Conservation (phyloP, 2,797 vertebrate species). For the Amazonetta brasiliensis region DNA sequence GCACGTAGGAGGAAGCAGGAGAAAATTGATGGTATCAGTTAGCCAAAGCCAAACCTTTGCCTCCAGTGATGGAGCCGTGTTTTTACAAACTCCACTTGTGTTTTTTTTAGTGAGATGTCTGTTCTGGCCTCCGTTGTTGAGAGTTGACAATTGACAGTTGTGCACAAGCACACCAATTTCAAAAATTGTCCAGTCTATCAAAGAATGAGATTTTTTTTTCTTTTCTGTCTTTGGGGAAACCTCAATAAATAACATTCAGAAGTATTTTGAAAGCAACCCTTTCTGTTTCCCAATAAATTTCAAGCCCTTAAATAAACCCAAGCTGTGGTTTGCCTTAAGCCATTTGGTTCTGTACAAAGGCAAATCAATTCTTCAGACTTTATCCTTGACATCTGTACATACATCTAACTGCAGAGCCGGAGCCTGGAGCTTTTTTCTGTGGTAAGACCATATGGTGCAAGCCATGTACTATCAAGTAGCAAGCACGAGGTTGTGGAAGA, state of each 20-base stretch:
- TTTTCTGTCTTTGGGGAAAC: neutral
- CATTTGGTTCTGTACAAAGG: neutral
- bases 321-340: neutral
- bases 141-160: neutral
- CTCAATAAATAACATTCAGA: neutral
- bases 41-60: neutral
- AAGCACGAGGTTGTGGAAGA: neutral
- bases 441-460: neutral
- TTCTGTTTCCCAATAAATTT: neutral
- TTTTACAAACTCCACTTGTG: neutral
- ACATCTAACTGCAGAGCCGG: neutral
- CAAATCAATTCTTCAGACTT: neutral
- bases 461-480: neutral
- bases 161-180: neutral
- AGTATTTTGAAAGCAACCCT: conserved; percentile 10
- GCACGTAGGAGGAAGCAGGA: neutral
- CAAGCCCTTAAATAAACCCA: neutral
- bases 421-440: conserved; percentile 1
- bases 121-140: neutral
- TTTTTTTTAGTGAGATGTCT: neutral
- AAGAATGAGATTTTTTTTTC: neutral
- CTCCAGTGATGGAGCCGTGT: neutral
- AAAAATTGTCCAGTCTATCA: neutral
- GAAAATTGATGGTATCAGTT: neutral
- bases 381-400: neutral